A percentile compares a stretch with the other conserved stretches of the same genome.
These are phyloP conservation scores for Polypterus senegalus DNA, from an alignment of 2,113 vertebrate genomes.

Conservation along the genomic window DNA sequence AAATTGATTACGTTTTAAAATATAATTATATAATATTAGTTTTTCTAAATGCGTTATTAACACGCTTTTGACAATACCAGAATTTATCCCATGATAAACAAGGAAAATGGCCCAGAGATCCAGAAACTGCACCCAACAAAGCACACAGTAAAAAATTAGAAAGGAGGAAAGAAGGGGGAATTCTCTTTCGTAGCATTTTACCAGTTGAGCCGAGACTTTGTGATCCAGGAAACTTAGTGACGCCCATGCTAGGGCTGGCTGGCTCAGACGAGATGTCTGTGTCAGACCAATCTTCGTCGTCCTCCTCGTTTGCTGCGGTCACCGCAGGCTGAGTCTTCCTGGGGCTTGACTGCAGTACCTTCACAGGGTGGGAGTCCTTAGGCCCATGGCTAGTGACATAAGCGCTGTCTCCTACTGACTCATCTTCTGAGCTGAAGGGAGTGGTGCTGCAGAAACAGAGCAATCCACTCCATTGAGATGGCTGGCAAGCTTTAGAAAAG, in stretches of 20 bases:
- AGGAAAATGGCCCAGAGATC: no score
- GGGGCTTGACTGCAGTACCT: constrained; percentile 13
- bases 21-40: no score
- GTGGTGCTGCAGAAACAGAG: constrained; percentile 29
- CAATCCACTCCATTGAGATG: no score
- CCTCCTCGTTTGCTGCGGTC: background rate
- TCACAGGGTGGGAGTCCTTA: constrained; percentile 8
- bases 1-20: no score
- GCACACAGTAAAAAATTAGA: no score
- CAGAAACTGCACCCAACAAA: no score
- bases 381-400: constrained; percentile 9
- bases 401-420: constrained; percentile 16
- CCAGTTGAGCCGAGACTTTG: background rate
- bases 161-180: no score
- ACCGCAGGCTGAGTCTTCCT: constrained; percentile 11
- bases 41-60: no score
- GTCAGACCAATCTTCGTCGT: constrained; percentile 29
- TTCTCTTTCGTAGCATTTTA: no score
- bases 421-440: constrained; percentile 41
- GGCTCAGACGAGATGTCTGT: constrained; percentile 27
- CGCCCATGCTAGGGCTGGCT: background rate
- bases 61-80: no score
- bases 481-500: no score
- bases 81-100: no score
- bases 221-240: background rate